Base-by-base conservation (phyloP, 1,140 invertebrate species). In the Plutomurus gul region DNA sequence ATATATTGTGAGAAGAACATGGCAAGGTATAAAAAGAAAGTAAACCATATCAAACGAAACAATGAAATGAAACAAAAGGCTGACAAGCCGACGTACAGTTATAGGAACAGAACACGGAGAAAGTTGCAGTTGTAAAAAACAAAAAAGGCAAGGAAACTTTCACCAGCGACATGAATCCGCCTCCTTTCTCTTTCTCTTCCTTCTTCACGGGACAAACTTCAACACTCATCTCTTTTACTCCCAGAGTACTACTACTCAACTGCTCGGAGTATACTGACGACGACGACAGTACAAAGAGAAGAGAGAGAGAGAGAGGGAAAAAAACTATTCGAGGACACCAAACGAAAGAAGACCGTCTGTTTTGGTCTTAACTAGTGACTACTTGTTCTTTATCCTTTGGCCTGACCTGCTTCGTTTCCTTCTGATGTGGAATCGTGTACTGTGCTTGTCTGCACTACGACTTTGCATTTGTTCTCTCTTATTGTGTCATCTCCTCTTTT, bases 61-160 rank as follows among this genome's bases (percentile, higher is more conserved):
- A 65, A 65, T 65, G 56, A 60, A 60, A 60, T 60, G 51, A 65
- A 65, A 65, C 56, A 65, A 65, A 65, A 65, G 56, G 56, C 27
- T 65, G 30, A 65, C n/a, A 65, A 65, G 56, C 30, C 56, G 56
- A 18, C 10, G 56, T n/a, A n/a, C n/a, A n/a, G n/a, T n/a, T n/a
- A 65, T 33, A 36, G 56, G 18, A 65, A 65, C 8, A 65, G 56
- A 16, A 49, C 4, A n/a, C 20, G 56, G 56, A 65, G 27, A 65
- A 33, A 65, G 56, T 30, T 33, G 25, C 56, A 65, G 56, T 65
- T 65, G 56, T 65, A 65, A 65, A 65, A 49, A 65, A 65, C 27
- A 36, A 65, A 65, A 30, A 65, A 56, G 49, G 3, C 18, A 56
- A n/a, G n/a, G n/a, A 56, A 65, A 65, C 56, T 65, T 65, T 65